phyloP scores from a whole-genome alignment of 2,888 invertebrate species.

The Thyatira batis region DNA sequence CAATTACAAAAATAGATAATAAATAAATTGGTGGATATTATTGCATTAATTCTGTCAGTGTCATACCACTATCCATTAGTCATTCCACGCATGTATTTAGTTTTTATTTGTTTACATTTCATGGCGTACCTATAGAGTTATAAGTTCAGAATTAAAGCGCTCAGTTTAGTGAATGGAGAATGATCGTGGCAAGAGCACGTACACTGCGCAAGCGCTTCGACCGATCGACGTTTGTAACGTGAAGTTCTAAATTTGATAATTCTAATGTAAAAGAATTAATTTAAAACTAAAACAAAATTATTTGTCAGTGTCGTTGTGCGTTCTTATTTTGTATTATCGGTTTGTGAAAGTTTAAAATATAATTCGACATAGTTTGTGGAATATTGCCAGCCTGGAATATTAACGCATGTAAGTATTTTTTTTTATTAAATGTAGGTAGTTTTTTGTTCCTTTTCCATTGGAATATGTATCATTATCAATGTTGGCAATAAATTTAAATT shows the following conservation, averaged over 20 bases:
- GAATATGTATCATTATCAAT: no score
- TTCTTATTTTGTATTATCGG: neutral
- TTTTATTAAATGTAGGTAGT: neutral
- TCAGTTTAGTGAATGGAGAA: slow-evolving; percentile 25
- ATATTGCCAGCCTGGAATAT: neutral
- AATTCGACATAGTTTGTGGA: neutral
- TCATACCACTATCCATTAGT: no score
- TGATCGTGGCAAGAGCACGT: slow-evolving; percentile 21
- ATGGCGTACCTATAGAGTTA: no score
- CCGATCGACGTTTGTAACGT: slow-evolving; percentile 7
- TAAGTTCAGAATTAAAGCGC: neutral
- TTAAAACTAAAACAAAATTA: neutral
- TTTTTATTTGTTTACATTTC: slow-evolving; percentile 5
- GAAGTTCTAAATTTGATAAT: neutral
- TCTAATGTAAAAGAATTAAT: neutral
- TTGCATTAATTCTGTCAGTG: neutral
- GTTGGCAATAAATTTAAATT: no score
- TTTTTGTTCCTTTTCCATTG: neutral
- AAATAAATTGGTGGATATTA: neutral
- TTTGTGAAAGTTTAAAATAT: neutral
- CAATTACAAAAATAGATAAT: no score
- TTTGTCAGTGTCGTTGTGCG: neutral
- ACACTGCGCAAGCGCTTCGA: slow-evolving; percentile 13
- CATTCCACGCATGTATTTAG: neutral
- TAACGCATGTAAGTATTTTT: neutral